Evolutionary conservation across 1,140 invertebrate genomes (phyloP), one percentile per base, ranked within the genome.

Genomic region (Macrobrachium nipponense): DNA sequence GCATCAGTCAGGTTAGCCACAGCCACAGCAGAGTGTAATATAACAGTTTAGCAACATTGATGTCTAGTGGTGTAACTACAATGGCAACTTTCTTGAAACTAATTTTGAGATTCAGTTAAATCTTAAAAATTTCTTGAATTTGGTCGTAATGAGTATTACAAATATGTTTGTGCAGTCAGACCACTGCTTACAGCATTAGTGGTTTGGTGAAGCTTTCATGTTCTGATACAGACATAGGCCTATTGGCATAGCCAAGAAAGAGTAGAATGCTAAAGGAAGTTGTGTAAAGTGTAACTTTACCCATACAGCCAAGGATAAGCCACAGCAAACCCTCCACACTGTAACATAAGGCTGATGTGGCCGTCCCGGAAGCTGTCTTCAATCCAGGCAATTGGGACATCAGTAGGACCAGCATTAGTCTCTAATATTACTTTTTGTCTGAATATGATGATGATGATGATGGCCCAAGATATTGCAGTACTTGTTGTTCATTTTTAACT

Each of bases 261-360:
- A 83, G 17, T 59, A 58, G 58, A 66, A 82, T 68, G 81, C 70
- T 82, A 61, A 20, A 75, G 75, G 70, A 75, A 83, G 62, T 77
- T 76, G 73, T 83, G 73, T 61, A 66, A 80, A 62, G 73, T 83
- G 73, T 83, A 70, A 83, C 61, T 64, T 64, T 66, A 66, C 60
- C 60, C 58, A 66, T 66, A 43, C 36, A 80, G 62, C 78, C 62
- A 62, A 76, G 82, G 82, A 76, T 66, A 76, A 83, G 82, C 82
- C 82, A 83, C 72, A 83, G 82, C 73, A 64, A 83, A 83, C 82
- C 82, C 82, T 83, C 82, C 82, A 83, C 82, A 83, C 72, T 83
- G 82, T 80, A 80, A 83, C 82, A 83, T 75, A 76, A 83, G 73
- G 82, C 82, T 83, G 72, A 83, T 83, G 82, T 83, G 72, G 82